Base-by-base conservation (phyloP, 1,140 invertebrate species). In the Sitophilus oryzae region DNA sequence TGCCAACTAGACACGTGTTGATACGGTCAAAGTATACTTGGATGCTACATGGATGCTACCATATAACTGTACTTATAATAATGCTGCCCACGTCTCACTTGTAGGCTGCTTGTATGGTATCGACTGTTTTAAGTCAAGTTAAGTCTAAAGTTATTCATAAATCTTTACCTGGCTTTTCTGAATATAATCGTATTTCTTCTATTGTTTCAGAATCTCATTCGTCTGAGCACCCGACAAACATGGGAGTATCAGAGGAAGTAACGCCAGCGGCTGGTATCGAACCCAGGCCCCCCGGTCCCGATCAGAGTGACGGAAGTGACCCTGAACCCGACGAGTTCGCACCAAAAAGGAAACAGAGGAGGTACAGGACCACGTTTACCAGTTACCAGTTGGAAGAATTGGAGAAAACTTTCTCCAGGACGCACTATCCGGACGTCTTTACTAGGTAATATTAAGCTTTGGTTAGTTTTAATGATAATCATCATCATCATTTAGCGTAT, bases 351-450 rank as follows among this genome's bases (percentile, higher is more conserved):
- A 96, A 96, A 68, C 93, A 96, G 66, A 77, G 93, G 2, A 74
- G 93, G 35, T 96, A 96, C 71, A 78, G 93, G 49, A 96, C 93
- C 1, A 96, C 93, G 30, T 96, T 96, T 73, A 96, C 92, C 5
- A 93, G 89, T 65, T 94, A 91, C 69, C 93, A 97, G 73, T 76
- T 98, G 47, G 94, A 97, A 69, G 95, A 98, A 73, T 76, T 98
- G 55, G 95, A 98, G 72, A 97, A 96, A 72, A 93, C 93, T 0
- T 98, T 98, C 74, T 89, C 92, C 0, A 84, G 93, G 64, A 97
- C 94, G 3, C 95, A 98, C 74, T 98, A 97, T 75, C 95, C 95
- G 15, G 95, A 98, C 74, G 94, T 98, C 0, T 98, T 97, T 75
- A 97, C 93, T 18, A 88, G 94, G 88, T 96, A 79, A 76, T 15